phyloP scores from a whole-genome alignment of 2,888 invertebrate species.

The Eupeodes luniger region DNA sequence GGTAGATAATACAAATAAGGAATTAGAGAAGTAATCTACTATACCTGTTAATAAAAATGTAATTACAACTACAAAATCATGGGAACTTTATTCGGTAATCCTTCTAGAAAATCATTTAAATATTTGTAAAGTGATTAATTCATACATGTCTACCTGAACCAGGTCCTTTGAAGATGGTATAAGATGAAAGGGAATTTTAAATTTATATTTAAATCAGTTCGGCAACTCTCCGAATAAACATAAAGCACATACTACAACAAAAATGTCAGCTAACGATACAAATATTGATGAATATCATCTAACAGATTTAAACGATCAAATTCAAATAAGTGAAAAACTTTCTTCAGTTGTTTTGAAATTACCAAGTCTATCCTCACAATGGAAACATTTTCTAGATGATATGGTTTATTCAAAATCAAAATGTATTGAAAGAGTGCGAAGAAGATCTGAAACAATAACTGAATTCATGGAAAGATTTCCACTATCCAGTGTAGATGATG shows the following conservation, averaged over 20 bases:
- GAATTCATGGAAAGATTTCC: conserved; percentile 47
- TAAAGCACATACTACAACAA: background rate
- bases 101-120: background rate
- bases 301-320: background rate
- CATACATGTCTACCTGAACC: background rate
- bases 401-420: conserved; percentile 32
- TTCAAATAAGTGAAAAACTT: background rate
- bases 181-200: background rate
- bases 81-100: background rate
- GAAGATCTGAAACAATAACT: conserved; percentile 20
- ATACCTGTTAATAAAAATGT: conserved; percentile 1
- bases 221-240: background rate
- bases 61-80: background rate
- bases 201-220: background rate
- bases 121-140: background rate
- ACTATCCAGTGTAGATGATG: background rate
- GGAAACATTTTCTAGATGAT: conserved; percentile 27
- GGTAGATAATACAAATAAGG: too few species aligned
- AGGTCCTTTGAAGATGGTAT: background rate
- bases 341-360: conserved; percentile 14
- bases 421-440: conserved; percentile 26
- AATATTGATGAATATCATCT: background rate
- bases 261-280: background rate
- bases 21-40: too few species aligned
- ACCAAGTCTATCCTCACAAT: conserved; percentile 36